Evolutionary conservation across 1,140 invertebrate species (phyloP).

Genomic region (Hetaerina americana): DNA sequence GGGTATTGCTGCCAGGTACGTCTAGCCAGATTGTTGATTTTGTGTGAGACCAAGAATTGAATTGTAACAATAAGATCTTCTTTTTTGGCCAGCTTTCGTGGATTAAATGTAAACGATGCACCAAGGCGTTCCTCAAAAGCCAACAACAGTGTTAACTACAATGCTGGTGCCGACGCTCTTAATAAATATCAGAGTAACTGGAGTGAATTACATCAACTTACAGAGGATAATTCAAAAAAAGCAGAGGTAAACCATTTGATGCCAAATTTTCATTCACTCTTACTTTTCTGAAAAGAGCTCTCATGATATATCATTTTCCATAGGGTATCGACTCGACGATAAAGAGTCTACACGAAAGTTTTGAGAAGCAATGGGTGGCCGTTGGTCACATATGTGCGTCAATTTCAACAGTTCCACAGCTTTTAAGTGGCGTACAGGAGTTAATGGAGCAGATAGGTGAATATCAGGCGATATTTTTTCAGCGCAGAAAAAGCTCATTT

Average conservation of each 20-base stretch:
- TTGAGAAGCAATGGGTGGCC: constrained; percentile 37
- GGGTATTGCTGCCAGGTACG: constrained; percentile 35
- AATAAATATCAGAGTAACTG: constrained; percentile 49
- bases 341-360: constrained; percentile 34
- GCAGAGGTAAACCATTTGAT: constrained; percentile 29
- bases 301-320: no score
- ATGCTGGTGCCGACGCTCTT: constrained; percentile 42
- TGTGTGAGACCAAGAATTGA: background rate
- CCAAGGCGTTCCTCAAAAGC: background rate
- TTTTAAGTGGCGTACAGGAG: constrained; percentile 40
- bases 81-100: constrained; percentile 6
- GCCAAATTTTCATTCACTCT: background rate
- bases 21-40: background rate
- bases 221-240: constrained; percentile 45
- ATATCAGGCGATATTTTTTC: constrained; percentile 3
- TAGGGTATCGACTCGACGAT: constrained; percentile 41
- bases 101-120: constrained; percentile 4
- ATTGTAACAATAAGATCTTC: background rate
- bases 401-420: constrained; percentile 39
- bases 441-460: constrained; percentile 44
- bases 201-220: constrained; percentile 45
- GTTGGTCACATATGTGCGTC: constrained; percentile 36
- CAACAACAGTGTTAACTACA: constrained; percentile 31
- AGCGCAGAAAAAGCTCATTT: no score
- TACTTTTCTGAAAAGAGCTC: no score